Evolutionary conservation across 2,113 vertebrate genomes (phyloP).

Genomic region (Varanus salvator): DNA sequence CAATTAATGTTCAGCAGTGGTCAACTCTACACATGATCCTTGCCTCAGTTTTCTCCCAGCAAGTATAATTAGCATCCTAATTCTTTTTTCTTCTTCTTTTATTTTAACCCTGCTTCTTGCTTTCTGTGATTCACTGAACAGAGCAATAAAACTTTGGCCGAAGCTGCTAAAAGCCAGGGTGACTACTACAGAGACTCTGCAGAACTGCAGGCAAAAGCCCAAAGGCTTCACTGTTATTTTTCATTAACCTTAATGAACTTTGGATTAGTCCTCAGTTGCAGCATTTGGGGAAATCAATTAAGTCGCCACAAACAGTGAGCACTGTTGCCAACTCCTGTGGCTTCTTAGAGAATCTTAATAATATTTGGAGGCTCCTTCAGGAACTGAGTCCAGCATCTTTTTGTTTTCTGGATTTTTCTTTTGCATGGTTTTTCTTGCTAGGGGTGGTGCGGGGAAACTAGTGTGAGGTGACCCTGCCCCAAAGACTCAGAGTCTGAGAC

Average conservation of each 20-base stretch:
- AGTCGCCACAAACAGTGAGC: neutral
- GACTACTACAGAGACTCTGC: neutral
- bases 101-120: neutral
- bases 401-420: neutral
- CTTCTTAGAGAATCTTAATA: neutral
- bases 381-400: neutral
- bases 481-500: neutral
- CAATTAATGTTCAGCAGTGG: slow-evolving; percentile 11
- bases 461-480: neutral
- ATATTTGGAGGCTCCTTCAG: neutral
- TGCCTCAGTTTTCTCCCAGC: neutral
- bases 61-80: slow-evolving; percentile 3
- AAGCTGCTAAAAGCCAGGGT: neutral
- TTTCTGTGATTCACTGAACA: neutral
- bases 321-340: neutral
- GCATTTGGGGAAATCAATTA: neutral
- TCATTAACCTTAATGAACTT: slow-evolving; percentile 14
- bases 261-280: neutral
- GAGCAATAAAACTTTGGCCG: neutral
- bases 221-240: slow-evolving; percentile 2
- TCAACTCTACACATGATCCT: neutral
- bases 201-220: neutral
- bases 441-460: neutral
- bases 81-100: neutral
- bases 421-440: neutral